Conservation (phyloP, 2,113 vertebrate genomes). For the Gallinago paraguaiae region DNA sequence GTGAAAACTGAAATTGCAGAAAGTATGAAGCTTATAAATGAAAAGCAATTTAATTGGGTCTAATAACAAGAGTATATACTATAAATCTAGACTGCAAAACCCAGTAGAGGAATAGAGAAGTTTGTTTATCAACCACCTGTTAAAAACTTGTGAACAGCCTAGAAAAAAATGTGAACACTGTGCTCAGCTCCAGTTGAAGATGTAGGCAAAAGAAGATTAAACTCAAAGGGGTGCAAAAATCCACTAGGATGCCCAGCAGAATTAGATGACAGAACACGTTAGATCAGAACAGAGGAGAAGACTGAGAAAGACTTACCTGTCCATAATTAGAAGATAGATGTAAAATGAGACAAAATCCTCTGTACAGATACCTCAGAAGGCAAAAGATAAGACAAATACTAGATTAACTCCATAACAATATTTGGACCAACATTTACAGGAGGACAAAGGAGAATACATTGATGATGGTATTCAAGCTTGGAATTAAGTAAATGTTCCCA, state of each 20-base stretch:
- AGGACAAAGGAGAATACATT: neutral
- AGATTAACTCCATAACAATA: neutral
- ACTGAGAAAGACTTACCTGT: neutral
- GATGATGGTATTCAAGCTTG: neutral
- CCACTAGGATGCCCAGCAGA: accelerated
- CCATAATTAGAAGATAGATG: neutral
- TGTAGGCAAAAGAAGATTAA: neutral
- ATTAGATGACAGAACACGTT: neutral
- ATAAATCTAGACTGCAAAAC: neutral
- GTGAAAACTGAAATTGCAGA: neutral
- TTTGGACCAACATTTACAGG: neutral
- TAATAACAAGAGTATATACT: neutral
- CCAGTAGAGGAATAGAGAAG: accelerated
- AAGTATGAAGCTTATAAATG: neutral
- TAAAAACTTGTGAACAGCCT: neutral
- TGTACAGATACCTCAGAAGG: neutral
- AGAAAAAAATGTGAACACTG: neutral
- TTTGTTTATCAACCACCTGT: neutral
- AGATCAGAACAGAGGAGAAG: neutral
- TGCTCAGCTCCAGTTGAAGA: neutral
- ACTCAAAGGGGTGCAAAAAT: neutral
- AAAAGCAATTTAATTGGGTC: neutral
- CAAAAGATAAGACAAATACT: neutral
- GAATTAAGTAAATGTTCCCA: neutral
- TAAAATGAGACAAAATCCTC: neutral